Percentiles rank a stretch among this genome's conserved stretches.
phyloP scores from a whole-genome alignment of 2,888 invertebrate species.

The Apamea monoglypha region DNA sequence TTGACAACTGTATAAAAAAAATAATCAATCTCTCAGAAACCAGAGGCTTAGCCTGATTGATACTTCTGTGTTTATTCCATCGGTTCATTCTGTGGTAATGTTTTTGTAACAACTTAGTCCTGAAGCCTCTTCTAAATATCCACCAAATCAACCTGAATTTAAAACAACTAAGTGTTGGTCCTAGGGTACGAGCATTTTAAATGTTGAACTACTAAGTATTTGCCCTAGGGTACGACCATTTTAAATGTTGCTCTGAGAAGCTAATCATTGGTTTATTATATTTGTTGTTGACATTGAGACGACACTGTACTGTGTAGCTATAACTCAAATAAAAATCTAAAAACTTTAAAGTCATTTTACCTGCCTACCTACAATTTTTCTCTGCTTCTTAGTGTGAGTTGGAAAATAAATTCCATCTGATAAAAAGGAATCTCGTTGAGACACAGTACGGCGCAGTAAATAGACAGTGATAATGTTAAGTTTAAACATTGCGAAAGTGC shows the following conservation, averaged over 20 bases:
- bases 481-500: conserved; percentile 36
- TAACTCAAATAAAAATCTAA: background rate
- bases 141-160: background rate
- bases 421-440: conserved; percentile 5
- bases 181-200: background rate
- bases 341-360: background rate
- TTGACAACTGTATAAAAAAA: background rate
- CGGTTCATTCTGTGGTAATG: background rate
- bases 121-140: background rate
- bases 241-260: background rate
- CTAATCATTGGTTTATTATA: too few relatives aligned
- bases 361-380: background rate
- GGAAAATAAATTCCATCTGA: background rate
- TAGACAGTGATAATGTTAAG: conserved; percentile 22
- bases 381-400: background rate
- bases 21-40: background rate
- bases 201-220: background rate
- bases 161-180: background rate
- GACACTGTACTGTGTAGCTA: too few relatives aligned
- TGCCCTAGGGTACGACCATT: background rate
- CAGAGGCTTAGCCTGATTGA: too few relatives aligned
- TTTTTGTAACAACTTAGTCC: background rate
- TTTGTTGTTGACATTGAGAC: background rate
- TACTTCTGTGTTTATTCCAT: background rate
- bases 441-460: background rate